Evolutionary conservation across 2,113 vertebrate species (phyloP).

Genomic region (Mellivora capensis): DNA sequence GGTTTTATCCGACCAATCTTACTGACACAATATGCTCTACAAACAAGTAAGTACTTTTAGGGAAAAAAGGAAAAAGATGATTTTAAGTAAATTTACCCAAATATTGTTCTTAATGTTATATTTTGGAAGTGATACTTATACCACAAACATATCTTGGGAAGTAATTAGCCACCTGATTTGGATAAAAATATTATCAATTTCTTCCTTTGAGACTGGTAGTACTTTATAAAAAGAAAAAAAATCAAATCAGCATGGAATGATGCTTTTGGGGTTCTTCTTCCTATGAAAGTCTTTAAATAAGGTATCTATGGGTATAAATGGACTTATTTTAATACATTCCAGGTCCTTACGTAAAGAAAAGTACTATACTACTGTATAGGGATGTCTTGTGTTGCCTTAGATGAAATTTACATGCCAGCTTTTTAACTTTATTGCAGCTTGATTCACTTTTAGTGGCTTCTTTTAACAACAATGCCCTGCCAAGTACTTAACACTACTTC

Average conservation of each 20-base stretch:
- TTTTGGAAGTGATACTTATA: not conserved
- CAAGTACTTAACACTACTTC: constrained; percentile 18
- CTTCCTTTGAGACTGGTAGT: not conserved
- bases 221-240: not conserved
- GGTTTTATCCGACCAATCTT: not conserved
- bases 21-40: not conserved
- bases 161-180: not conserved
- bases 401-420: not conserved
- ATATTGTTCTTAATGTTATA: not conserved
- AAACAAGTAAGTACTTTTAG: not conserved
- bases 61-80: not conserved
- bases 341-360: not conserved
- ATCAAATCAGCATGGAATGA: not conserved
- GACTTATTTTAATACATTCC: constrained; percentile 44
- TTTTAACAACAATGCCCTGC: constrained; percentile 6
- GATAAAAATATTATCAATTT: not conserved
- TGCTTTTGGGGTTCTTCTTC: not conserved
- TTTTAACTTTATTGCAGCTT: not conserved
- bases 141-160: not conserved
- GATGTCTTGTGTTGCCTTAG: not conserved
- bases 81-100: constrained; percentile 22
- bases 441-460: not conserved
- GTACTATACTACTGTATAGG: not conserved
- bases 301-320: not conserved
- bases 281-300: constrained; percentile 33